Base-by-base conservation (phyloP, 2,113 vertebrate species). In the Bufo gargarizans region DNA sequence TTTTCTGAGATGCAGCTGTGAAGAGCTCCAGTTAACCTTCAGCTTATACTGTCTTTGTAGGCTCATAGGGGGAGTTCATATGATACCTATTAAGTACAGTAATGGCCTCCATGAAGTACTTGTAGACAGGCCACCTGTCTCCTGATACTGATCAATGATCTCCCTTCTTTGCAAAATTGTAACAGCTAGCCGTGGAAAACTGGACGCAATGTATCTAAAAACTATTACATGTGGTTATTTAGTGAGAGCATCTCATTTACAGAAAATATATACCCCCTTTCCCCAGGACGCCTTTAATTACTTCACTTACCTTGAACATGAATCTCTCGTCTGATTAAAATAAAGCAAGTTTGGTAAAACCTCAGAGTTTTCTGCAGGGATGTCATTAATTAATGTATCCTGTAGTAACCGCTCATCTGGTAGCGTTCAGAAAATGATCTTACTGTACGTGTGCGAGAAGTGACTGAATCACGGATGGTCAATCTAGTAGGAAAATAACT, bases 301-400 rank as follows among this genome's bases (percentile, higher is more conserved):
- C 50, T 55, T 55, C 14, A 33, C 78, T 59, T 81, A 59, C 56
- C 78, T 45, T 50, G 4, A 61, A 67, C 61, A 67, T 63, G 3
- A 20, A 61, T 65, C 16, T 79, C 55, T 14, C 33, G 14, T 7
- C 8, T 58, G 50, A 79, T 22, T 79, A 58, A 79, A 22, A 33
- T 17, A 13, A 9, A 67, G 12, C 9, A 45, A 43, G 14, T 61
- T 59, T 65, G 59, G 61, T 11, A 12, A 11, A 20, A 43, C 8
- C 22, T 83, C n/a, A 67, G 45, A 10, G 9, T 14, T 82, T 82
- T 45, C 61, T 33, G 13, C 61, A 55, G 63, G n/a, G 10, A 55
- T 33, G 63, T 16, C 49, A n/a, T 55, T 84, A 84, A 71, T 84
- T 55, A 84, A 84, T 84, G 14, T 22, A 49, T 69, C 47, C 63